Conservation (phyloP, 37 sponge, comb jelly and placozoan species). For the Lycopodina hypogea region DNA sequence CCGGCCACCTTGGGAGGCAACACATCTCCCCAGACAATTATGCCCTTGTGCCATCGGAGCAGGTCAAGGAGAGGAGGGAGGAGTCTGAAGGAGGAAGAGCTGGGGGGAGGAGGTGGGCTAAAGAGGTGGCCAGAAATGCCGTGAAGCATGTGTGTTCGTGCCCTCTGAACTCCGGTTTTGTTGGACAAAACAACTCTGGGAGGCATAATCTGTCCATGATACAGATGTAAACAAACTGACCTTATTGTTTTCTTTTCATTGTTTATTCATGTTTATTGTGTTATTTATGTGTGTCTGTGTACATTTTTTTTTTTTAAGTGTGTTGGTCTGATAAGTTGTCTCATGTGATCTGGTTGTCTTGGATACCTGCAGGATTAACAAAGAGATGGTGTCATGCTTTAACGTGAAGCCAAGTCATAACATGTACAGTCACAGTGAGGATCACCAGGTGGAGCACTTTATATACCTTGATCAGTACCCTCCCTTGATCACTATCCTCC, state of each 20-base stretch:
- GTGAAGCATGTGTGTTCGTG: conserved; percentile 2
- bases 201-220: neutral
- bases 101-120: neutral
- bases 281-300: too few relatives aligned
- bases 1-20: neutral
- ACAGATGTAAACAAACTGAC: neutral
- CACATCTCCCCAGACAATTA: neutral
- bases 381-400: neutral
- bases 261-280: too few relatives aligned
- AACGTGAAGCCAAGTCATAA: neutral
- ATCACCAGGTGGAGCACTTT: neutral
- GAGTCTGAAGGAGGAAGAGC: neutral
- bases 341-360: neutral
- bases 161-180: neutral
- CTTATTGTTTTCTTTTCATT: too few relatives aligned
- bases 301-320: too few relatives aligned
- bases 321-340: too few relatives aligned
- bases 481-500: too few relatives aligned
- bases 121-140: neutral
- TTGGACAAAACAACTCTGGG: neutral
- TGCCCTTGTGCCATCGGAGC: neutral
- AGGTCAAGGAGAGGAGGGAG: neutral
- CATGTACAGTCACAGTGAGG: neutral
- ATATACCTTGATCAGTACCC: too few relatives aligned
- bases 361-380: neutral